Conservation (phyloP, 2,113 vertebrate genomes). For the Speoplatyrhinus poulsoni region DNA sequence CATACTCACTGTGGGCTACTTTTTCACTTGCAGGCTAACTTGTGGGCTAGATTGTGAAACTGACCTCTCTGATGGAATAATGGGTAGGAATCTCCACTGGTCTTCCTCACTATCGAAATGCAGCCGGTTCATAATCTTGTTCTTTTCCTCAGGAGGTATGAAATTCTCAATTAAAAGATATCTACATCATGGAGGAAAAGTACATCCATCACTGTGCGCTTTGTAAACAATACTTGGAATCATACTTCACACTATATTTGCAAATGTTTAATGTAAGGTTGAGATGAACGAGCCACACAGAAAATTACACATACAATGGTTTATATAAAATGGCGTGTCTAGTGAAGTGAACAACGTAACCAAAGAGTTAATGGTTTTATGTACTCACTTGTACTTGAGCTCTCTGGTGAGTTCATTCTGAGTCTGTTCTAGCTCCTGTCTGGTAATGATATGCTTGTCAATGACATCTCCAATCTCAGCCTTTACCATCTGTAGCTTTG, state of each 20-base stretch:
- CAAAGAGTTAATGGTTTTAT: no score
- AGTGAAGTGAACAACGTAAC: no score
- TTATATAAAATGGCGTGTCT: neutral
- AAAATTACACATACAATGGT: neutral
- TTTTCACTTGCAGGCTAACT: no score
- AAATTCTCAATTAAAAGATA: slow-evolving; percentile 97
- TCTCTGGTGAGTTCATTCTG: slow-evolving; percentile 94
- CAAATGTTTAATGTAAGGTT: neutral
- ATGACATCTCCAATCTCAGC: slow-evolving; percentile 90
- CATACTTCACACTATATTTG: neutral
- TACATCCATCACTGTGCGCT: neutral
- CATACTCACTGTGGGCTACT: no score
- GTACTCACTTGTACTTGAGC: slow-evolving; percentile 92
- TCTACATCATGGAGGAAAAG: slow-evolving; percentile 72
- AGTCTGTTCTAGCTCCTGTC: slow-evolving; percentile 94
- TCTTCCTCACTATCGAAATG: slow-evolving; percentile 92
- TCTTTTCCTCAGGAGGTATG: slow-evolving; percentile 94
- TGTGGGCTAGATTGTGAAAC: slow-evolving; percentile 31
- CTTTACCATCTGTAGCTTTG: slow-evolving; percentile 91
- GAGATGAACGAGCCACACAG: neutral
- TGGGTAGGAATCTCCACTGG: slow-evolving; percentile 90
- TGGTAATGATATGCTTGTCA: slow-evolving; percentile 87
- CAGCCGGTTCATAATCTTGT: slow-evolving; percentile 94
- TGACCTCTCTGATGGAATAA: slow-evolving; percentile 84
- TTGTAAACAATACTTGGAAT: neutral